A percentile compares a stretch with the other conserved stretches of the same genome.
phyloP scores from a whole-genome alignment of 2,888 invertebrate genomes.

The Lepas anatifera region DNA sequence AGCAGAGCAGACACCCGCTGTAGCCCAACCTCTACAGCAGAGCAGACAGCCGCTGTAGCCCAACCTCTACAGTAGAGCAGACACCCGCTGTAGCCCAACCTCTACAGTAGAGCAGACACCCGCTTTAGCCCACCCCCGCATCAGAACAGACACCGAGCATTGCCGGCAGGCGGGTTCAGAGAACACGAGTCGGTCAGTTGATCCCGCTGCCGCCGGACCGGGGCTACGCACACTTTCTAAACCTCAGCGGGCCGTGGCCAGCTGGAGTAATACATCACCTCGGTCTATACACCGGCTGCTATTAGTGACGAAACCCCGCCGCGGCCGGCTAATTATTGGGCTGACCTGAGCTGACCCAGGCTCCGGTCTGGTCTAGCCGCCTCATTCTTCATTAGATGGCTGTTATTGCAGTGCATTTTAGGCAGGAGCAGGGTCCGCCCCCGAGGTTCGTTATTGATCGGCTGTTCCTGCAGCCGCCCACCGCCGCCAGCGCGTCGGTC shows the following conservation, averaged over 20 bases:
- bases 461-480: background rate
- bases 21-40: too few relatives aligned
- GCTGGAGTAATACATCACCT: background rate
- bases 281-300: background rate
- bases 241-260: background rate
- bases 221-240: slow-evolving; percentile 45
- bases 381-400: background rate
- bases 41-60: too few relatives aligned
- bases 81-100: too few relatives aligned
- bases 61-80: too few relatives aligned
- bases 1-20: too few relatives aligned
- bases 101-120: too few relatives aligned
- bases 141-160: background rate
- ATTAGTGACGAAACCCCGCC: background rate
- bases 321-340: background rate
- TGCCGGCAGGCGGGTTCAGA: slow-evolving; percentile 51
- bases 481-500: background rate
- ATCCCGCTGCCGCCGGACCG: slow-evolving; percentile 87
- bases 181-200: too few relatives aligned
- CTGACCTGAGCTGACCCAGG: background rate
- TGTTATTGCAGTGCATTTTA: background rate
- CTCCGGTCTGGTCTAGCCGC: background rate
- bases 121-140: too few relatives aligned
- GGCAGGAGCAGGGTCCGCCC: background rate
- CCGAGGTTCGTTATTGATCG: background rate